Evolutionary conservation across 2,888 invertebrate genomes (phyloP), one percentile per base, ranked within the genome.

Genomic region (Deilephila porcellus): DNA sequence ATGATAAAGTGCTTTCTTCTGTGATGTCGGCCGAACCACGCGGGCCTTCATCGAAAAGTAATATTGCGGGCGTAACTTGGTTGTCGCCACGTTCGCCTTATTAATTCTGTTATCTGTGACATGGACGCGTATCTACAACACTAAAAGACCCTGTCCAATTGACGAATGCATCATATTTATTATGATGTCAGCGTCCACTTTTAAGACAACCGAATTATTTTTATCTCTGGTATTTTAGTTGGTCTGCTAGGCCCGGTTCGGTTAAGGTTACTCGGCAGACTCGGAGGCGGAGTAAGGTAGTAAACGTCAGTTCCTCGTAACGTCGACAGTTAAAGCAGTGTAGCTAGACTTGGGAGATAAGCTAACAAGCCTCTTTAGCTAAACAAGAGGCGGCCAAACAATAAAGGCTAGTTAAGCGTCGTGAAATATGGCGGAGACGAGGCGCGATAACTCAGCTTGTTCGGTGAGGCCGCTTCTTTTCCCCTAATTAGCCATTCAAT

Each of bases 401-500:
- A 91, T 92, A 93, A 92, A 92, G 91, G 91, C 86, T 87, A 91
- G 90, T 90, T 92, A 89, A 92, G 92, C 90, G 87, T 90, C 89
- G 91, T 93, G 92, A 94, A 93, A 92, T 94, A 93, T 92, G 90
- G 93, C 82, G 80, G 87, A 90, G 90, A 92, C 93, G 92, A 91
- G 91, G 83, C 83, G 87, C 88, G 92, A 92, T 93, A 93, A 92
- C 88, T 93, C 89, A 92, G 91, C 84, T 82, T 78, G 87, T 84
- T 87, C 81, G 86, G 86, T 85, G 85, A 85, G 87, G 87, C 86
- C 87, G 91, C 91, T 93, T 93, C 92, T 94, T 94, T 94, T 94
- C 88, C 92, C 90, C 93, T 94, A 93, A 94, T 94, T 94, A 94
- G 94, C 91, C 92, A 94, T 94, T 94, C 94, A 92, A 93, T 94